Conservation (phyloP, 2,113 vertebrate species). For the Aspiorhynchus laticeps region DNA sequence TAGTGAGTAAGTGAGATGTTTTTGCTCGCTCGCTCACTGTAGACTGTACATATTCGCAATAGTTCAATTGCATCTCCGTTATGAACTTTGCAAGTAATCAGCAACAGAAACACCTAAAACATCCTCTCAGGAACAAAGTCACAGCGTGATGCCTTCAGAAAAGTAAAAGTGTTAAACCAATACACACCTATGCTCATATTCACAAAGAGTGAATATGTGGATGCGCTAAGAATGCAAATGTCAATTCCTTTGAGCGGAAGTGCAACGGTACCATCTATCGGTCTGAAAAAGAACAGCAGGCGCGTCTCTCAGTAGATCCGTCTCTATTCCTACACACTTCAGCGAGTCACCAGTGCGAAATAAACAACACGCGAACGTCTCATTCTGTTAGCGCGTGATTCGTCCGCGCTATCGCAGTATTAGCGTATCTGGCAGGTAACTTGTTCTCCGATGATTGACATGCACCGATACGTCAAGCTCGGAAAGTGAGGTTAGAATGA, state of each 20-base stretch:
- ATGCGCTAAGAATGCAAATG: slow-evolving; percentile 32
- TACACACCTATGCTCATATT: slow-evolving; percentile 24
- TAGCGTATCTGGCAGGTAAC: not conserved
- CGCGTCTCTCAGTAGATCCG: not conserved
- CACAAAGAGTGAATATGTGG: not conserved
- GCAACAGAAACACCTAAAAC: not conserved
- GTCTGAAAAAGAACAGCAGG: slow-evolving; percentile 58
- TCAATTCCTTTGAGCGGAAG: slow-evolving; percentile 66
- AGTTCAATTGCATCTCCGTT: not conserved
- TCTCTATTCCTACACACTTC: too few species aligned
- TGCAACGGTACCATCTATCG: slow-evolving; percentile 92
- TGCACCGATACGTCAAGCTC: not conserved
- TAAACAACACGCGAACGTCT: not conserved
- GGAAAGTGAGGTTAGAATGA: not conserved
- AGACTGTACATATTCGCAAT: not conserved
- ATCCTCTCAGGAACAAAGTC: not conserved
- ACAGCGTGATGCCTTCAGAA: not conserved
- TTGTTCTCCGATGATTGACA: not conserved
- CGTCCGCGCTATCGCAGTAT: not conserved
- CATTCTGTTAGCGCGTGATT: not conserved
- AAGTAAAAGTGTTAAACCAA: slow-evolving; percentile 23
- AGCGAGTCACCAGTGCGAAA: not conserved
- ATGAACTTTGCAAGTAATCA: slow-evolving; percentile 18
- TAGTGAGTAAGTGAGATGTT: not conserved
- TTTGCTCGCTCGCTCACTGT: not conserved